Evolutionary conservation across 2,888 invertebrate genomes (phyloP), one percentile per base, ranked within the genome.

Genomic region (Cryptus viduatorius): DNA sequence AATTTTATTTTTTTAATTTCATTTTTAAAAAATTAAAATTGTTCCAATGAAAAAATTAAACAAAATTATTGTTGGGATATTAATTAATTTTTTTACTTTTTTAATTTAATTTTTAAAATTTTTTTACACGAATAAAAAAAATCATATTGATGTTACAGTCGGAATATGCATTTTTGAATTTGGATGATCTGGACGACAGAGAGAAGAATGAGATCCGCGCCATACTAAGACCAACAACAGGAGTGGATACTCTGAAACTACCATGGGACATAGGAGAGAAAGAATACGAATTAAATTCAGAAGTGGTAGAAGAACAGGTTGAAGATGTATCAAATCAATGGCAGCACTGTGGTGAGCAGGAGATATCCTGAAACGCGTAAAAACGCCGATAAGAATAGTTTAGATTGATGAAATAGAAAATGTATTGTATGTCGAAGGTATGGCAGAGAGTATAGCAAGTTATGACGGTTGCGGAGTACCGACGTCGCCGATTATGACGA

Each of bases 191-290:
- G 87, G 89, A 90, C 84, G 91, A 90, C 16, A 89, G 81, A 59
- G 88, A 87, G 69, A 90, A 86, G 82, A 88, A 89, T 83, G 88
- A 90, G 77, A 87, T 92, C 67, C 86, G 87, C 53, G 87, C 88
- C 16, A 91, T 92, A 85, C 85, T 92, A 46, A 90, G 88, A 79
- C 88, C 90, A 10, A 89, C 88, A 75, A 76, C 87, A 37, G 67
- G 83, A 16, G 85, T 84, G 29, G 90, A 89, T 65, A 88, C 88
- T 50, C 86, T 92, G 72, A 90, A 91, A 83, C 83, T 92, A 78
- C 92, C 92, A 71, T 92, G 92, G 92, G 90, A 92, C 69, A 89
- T 87, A 8, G 87, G 89, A 42, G 92, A 92, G 69, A 87, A 84
- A 67, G 88, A 87, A 50, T 88, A 87, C 72, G 89, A 90, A 24